Base-by-base conservation (phyloP, 2,797 vertebrate species). In the Hoplostethus atlanticus region DNA sequence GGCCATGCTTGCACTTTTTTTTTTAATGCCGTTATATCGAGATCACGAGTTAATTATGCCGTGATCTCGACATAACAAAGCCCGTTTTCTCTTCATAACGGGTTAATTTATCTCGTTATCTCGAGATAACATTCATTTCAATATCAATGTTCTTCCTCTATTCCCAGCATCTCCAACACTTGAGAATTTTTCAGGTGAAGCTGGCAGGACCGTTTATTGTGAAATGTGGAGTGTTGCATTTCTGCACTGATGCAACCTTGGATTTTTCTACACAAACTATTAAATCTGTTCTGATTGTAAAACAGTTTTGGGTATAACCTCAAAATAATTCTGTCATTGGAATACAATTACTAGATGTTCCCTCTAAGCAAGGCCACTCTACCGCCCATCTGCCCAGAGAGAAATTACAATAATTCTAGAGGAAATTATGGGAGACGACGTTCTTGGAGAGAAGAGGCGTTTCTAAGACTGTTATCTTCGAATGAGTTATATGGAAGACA, bases 261-360 rank as follows among this genome's bases (percentile, higher is more conserved):
- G 12, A 25, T 28, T 30, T 58, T 36, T 58, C 5, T 42, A 58
- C n/a, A 17, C 38, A 10, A 58, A 42, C 17, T 8, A 47, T n/a
- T 48, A 48, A 48, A 48, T n/a, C 46, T 48, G n/a, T n/a, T 6
- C 15, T n/a, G 6, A n/a, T n/a, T 6, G n/a, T 48, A n/a, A 48
- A 48, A n/a, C 15, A n/a, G 46, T n/a, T n/a, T 48, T 48, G 3
- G 31, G 31, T 28, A 15, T 57, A n/a, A 5, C 55, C 28, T n/a
- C n/a, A n/a, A n/a, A n/a, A n/a, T n/a, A n/a, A n/a, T n/a, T 57
- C 9, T 38, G 6, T 59, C 57, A 42, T 21, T 21, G 56, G 31
- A 36, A 58, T 44, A 42, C 36, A 44, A 58, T 58, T 42, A 25
- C 57, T 21, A 59, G 36, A 59, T 28, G 57, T 59, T 44, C 36